phyloP scores from a whole-genome alignment of 1,140 invertebrate species.

The Ptiloglossa arizonensis region DNA sequence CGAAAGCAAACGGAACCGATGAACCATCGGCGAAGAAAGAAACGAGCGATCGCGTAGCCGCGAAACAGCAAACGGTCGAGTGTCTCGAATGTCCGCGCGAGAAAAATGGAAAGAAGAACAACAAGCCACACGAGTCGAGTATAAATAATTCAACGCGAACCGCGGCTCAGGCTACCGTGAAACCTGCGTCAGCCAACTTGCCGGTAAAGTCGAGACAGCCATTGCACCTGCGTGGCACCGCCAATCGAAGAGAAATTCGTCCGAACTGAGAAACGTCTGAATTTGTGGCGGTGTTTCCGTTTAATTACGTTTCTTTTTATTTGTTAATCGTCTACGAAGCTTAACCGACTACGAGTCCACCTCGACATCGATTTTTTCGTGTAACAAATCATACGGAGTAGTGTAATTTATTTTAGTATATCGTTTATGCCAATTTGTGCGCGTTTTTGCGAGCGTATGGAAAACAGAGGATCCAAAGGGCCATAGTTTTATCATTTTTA shows the following conservation, averaged over 20 bases:
- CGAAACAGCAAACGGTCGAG: background rate
- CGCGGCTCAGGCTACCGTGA: background rate
- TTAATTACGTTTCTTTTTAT: background rate
- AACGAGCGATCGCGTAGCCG: background rate
- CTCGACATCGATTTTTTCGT: background rate
- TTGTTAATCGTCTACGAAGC: background rate
- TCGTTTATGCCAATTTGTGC: background rate
- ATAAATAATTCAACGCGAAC: conserved; percentile 17
- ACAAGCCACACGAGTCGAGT: background rate
- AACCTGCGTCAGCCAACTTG: background rate
- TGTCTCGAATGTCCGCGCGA: background rate
- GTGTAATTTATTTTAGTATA: background rate
- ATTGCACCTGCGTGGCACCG: no score
- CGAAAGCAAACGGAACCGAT: background rate
- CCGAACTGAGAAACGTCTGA: no score
- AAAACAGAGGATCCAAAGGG: background rate
- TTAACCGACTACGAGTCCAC: background rate
- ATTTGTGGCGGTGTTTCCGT: background rate
- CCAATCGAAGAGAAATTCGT: background rate
- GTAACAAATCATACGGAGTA: background rate
- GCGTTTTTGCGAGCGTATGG: background rate
- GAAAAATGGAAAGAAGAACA: background rate
- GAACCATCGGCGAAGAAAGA: background rate
- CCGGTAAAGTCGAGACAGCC: background rate
- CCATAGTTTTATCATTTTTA: no score